Base-by-base conservation (phyloP, 2,888 invertebrate genomes). In the Pristionchus maxplancki region DNA sequence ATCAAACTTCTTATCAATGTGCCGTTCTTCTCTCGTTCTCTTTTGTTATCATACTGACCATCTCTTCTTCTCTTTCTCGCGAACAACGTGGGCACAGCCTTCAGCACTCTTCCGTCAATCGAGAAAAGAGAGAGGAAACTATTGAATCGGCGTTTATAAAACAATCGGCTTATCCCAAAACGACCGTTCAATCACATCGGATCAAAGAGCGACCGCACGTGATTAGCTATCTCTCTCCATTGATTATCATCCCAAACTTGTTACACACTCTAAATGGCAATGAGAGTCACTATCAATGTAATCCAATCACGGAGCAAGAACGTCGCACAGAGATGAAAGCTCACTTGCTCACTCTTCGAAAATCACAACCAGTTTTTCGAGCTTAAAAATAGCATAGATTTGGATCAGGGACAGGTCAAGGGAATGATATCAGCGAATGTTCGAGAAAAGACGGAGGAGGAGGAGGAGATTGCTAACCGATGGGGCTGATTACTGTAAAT, bases 11-110 rank as follows among this genome's bases (percentile, higher is more conserved):
- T 71, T 71, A 71, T 71, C 71, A 71, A 34, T 37, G 37, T 71
- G 71, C 71, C 71, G 71, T 71, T 71, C 71, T 71, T 64, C 83
- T 40, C 81, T 81, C 81, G 44, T 81, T 50, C 48, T 62, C 58
- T 58, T 62, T 40, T 85, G 50, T 31, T 44, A 44, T 34, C 64
- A 64, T 40, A 34, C 85, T 64, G 50, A 40, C 48, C 50, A 37
- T 34, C 34, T 48, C 64, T n/a, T 44, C 64, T 37, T 40, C 34
- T 13, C 85, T 37, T n/a, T n/a, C n/a, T n/a, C n/a, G 8, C 67
- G 34, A 28, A n/a, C 67, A 40, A 50, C 85, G 24, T 44, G 24
- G n/a, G 53, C n/a, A 34, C 24, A 20, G n/a, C 13, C 13, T 37
- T 34, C 71, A 37, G 17, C 71, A 37, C 81, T 81, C 48, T 81